Base-by-base conservation (phyloP, 2,797 vertebrate genomes). In the Chrysocyon brachyurus region DNA sequence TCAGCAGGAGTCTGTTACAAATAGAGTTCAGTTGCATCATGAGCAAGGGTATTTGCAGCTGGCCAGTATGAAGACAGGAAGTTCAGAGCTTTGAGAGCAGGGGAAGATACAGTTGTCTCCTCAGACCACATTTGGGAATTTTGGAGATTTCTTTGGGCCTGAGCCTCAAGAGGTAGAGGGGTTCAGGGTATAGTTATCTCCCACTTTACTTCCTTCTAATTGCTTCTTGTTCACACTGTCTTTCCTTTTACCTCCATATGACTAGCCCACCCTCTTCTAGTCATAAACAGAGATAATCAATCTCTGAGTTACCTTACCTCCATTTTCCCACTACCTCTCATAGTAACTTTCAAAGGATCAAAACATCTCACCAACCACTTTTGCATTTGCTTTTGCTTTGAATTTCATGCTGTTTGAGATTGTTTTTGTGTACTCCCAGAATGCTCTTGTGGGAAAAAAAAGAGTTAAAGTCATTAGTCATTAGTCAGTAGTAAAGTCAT, bases 331-430 rank as follows among this genome's bases (percentile, higher is more conserved):
- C 17, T n/a, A 86, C 19, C 4, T 12, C 11, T 89, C 26, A 87
- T 49, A 87, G 52, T 95, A 68, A 96, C 63, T 93, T 96, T 90
- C 85, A 93, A 93, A 95, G 84, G 5, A 95, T 14, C 28, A 91
- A 92, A 94, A 92, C 21, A 86, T 87, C 33, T 22, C 54, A 75
- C 21, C 95, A 89, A 84, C 28, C 28, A 81, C 79, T 91, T 97
- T 94, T 68, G 26, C 28, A 63, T 97, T 94, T 94, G 28, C n/a
- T 68, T 97, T 95, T 96, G 49, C 61, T 89, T 97, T 97, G 87
- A 63, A 79, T 93, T 96, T 94, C 56, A 94, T 95, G 66, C 54
- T 93, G 31, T 73, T 94, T 70, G 52, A 86, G 52, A 84, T 77
- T 97, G 84, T 82, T 87, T 94, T 90, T 93, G 57, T 94, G 49